A percentile compares a stretch with the other conserved stretches of the same genome.
Conservation (phyloP, 2,797 vertebrate species). For the Pseudomugil gertrudae region DNA sequence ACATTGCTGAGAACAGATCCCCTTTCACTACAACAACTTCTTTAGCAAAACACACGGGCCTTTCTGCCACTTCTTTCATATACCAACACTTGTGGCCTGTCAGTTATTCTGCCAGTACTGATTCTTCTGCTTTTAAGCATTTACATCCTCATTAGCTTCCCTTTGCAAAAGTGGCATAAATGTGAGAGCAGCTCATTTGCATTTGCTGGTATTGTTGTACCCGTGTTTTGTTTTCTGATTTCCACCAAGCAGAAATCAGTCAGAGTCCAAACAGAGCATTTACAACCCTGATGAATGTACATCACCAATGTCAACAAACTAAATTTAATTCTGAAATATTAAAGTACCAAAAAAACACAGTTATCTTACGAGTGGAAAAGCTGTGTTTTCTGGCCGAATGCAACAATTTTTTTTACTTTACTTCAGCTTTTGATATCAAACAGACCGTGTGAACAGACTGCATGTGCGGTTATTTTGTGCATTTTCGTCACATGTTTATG, state of each 20-base stretch:
- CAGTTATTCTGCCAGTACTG: slow-evolving; percentile 49
- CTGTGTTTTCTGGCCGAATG: background rate
- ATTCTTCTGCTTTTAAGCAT: slow-evolving; percentile 40
- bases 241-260: background rate
- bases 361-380: background rate
- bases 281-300: background rate
- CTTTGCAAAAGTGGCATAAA: slow-evolving; percentile 11
- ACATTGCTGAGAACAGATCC: slow-evolving; percentile 77
- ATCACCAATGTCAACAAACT: background rate
- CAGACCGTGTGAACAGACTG: background rate
- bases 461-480: background rate
- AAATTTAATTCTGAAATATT: slow-evolving; percentile 4
- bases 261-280: background rate
- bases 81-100: slow-evolving; percentile 47
- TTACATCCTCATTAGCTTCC: slow-evolving; percentile 21
- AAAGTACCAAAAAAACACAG: background rate
- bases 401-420: background rate
- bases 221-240: background rate
- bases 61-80: slow-evolving; percentile 69
- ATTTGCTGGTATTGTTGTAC: slow-evolving; percentile 2
- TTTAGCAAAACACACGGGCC: slow-evolving; percentile 61
- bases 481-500: slow-evolving; percentile 12
- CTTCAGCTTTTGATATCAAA: slow-evolving; percentile 6
- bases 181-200: background rate
- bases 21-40: slow-evolving; percentile 72